phyloP scores from a whole-genome alignment of 2,888 invertebrate genomes.

The Willowsia nigromaculata region DNA sequence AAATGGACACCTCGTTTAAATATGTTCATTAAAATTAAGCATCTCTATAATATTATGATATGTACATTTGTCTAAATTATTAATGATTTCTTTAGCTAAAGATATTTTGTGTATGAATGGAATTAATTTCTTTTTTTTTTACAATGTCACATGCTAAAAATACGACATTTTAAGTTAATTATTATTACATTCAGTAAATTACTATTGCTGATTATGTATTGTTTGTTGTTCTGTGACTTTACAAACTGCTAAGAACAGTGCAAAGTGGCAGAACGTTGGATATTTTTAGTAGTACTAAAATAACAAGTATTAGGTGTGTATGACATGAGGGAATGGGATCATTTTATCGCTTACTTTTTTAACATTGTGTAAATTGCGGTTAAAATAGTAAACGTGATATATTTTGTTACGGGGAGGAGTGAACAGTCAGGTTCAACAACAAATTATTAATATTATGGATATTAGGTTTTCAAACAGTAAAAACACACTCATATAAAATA shows the following conservation, averaged over 20 bases:
- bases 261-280: constrained; percentile 4
- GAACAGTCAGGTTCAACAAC: background rate
- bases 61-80: background rate
- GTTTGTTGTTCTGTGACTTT: constrained; percentile 13
- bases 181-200: background rate
- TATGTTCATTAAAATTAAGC: background rate
- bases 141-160: background rate
- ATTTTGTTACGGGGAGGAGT: background rate
- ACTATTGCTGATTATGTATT: too few species aligned
- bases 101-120: background rate
- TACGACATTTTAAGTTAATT: too few species aligned
- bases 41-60: background rate
- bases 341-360: background rate
- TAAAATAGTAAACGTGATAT: background rate
- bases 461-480: constrained; percentile 12
- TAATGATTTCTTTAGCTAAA: background rate
- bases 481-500: constrained; percentile 25
- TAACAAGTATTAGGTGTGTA: background rate
- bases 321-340: background rate
- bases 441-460: background rate
- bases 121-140: background rate
- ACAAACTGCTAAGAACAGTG: background rate
- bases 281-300: background rate
- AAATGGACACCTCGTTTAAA: background rate
- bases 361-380: background rate